These are phyloP conservation scores for Drosophila takahashii DNA, from an alignment of 1,140 invertebrate species.

Conservation along the genomic window DNA sequence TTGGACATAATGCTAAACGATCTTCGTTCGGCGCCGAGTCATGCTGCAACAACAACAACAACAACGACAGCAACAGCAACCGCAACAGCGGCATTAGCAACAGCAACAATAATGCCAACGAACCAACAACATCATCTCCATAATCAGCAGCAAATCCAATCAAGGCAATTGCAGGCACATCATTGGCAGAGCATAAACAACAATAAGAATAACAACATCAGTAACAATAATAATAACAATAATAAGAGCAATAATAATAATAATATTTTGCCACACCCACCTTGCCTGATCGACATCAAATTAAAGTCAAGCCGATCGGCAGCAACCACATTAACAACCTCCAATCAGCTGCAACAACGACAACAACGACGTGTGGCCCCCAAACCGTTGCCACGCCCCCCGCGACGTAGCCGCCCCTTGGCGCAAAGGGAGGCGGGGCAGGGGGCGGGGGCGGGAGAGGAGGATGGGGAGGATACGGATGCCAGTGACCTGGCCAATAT, in stretches of 20 bases:
- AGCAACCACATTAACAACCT: constrained; percentile 27
- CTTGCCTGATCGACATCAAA: constrained; percentile 59
- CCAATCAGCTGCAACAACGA: constrained; percentile 38
- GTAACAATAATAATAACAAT: constrained; percentile 11
- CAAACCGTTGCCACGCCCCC: constrained; percentile 51
- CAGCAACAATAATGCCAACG: constrained; percentile 29
- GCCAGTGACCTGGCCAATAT: constrained; percentile 72
- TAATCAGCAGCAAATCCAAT: constrained; percentile 33
- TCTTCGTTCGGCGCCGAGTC: constrained; percentile 85
- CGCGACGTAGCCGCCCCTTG: constrained; percentile 48
- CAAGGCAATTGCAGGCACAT: constrained; percentile 43
- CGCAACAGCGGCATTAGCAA: constrained; percentile 23
- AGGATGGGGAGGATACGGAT: constrained; percentile 60
- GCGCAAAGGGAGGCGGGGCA: constrained; percentile 2
- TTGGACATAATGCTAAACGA: constrained; percentile 88
- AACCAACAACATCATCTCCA: constrained; percentile 16
- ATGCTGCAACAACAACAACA: constrained; percentile 40
- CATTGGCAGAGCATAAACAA: constrained; percentile 49
- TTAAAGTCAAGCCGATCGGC: constrained; percentile 30
- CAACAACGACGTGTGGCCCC: constrained; percentile 51
- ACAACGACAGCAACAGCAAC: constrained; percentile 4
- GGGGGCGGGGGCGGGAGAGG: not conserved
- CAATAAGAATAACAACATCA: constrained; percentile 30
- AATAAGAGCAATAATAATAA: constrained; percentile 14
- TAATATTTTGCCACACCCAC: constrained; percentile 38